phyloP scores from a whole-genome alignment of 2,888 invertebrate species.

The Luperina testacea region DNA sequence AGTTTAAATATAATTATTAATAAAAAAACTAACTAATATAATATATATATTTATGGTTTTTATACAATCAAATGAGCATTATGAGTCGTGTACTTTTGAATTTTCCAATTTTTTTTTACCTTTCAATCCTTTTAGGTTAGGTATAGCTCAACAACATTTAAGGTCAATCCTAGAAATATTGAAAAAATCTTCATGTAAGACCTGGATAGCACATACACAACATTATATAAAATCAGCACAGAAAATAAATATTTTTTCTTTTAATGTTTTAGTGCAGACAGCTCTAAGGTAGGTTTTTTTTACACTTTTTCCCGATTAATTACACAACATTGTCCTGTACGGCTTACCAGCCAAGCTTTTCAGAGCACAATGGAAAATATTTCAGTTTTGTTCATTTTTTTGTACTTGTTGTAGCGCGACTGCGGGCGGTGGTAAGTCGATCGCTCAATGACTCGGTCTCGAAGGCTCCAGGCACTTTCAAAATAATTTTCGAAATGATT shows the following conservation, averaged over 20 bases:
- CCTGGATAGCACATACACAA: neutral
- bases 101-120: no score
- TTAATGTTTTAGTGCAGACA: neutral
- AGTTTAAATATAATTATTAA: no score
- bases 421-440: slow-evolving; percentile 64
- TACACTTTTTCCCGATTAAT: neutral
- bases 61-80: no score
- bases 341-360: slow-evolving; percentile 18
- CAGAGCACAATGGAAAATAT: slow-evolving; percentile 32
- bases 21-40: no score
- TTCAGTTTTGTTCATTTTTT: slow-evolving; percentile 41
- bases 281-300: neutral
- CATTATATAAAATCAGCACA: no score
- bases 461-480: slow-evolving; percentile 77
- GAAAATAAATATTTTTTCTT: no score
- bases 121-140: neutral
- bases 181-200: neutral
- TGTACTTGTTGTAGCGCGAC: slow-evolving; percentile 32
- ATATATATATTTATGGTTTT: no score
- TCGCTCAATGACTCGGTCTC: slow-evolving; percentile 68
- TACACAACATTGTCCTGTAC: neutral
- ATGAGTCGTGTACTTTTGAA: no score
- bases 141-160: neutral
- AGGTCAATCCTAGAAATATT: neutral
- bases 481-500: slow-evolving; percentile 88